phyloP scores from a whole-genome alignment of 2,113 vertebrate genomes.

The Oenanthe melanoleuca region DNA sequence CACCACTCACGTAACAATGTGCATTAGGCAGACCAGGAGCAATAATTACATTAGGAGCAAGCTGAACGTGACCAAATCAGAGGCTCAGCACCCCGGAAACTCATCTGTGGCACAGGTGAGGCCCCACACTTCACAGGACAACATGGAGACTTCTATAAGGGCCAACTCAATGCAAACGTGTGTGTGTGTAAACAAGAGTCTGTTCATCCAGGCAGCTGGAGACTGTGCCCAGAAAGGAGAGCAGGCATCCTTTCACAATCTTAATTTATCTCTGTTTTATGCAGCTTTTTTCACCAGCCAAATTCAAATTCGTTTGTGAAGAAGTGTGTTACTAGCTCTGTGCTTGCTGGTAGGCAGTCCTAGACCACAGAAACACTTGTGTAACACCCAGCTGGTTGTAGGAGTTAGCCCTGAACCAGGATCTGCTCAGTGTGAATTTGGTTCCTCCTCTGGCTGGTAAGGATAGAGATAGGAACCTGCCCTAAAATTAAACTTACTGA shows the following conservation, averaged over 20 bases:
- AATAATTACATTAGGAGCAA: background rate
- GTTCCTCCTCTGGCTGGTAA: background rate
- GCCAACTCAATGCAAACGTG: background rate
- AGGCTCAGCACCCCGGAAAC: background rate
- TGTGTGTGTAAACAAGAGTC: background rate
- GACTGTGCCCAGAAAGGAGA: background rate
- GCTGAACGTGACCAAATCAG: background rate
- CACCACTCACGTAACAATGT: rapidly evolving
- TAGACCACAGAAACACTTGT: background rate
- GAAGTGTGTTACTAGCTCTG: background rate
- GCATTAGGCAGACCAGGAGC: background rate
- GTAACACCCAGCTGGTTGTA: slow-evolving; percentile 18
- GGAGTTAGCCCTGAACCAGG: background rate
- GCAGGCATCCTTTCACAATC: background rate
- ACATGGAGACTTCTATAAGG: background rate
- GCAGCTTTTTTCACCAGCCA: background rate
- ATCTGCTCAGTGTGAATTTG: background rate
- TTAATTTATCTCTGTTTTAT: background rate
- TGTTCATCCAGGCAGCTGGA: background rate
- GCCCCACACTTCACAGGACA: background rate
- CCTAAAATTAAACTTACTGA: background rate
- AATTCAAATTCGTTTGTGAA: background rate
- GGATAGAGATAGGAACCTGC: background rate
- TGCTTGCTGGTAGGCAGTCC: background rate
- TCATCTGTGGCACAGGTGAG: background rate